Evolutionary conservation across 2,113 vertebrate species (phyloP), one percentile per base, ranked within the genome.

Genomic region (Bucco capensis): DNA sequence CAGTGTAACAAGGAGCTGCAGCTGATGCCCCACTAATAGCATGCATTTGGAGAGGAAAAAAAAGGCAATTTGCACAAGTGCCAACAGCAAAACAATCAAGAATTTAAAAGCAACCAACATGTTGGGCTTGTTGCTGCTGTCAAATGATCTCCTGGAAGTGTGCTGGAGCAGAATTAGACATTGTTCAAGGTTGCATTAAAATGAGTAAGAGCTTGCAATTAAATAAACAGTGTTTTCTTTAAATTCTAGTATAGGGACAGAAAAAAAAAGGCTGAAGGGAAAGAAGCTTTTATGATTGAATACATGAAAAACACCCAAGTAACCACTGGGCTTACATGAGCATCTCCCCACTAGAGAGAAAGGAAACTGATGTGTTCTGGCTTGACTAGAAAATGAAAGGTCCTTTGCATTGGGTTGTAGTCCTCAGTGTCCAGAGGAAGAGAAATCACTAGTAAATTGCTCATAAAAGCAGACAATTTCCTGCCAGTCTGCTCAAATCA

Each of bases 141-240:
- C n/a, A 87, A 94, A 66, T 80, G 62, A 76, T 37, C 77, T 91
- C 78, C 62, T 77, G 71, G 78, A 92, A 87, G 21, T 82, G 62
- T 76, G 49, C 0, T 46, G 27, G 40, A 40, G 31, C 25, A 1
- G 54, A 89, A 72, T 9, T 42, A 65, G 74, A 69, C 53, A 61
- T 58, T 30, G 40, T 65, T 33, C 60, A 25, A 30, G 38, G 35
- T 23, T 72, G 47, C 64, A 37, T 83, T 46, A 28, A 7, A 69
- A 37, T 15, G 84, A 92, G 76, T 31, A 23, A 57, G 9, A 65
- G 31, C 40, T 84, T 58, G 19, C 27, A 58, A 72, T 30, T 22
- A 74, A 73, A 75, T 25, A 73, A 77, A 49, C 25, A 30, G 37
- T 16, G 5, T 61, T 81, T 79, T 30, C 65, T 57, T 92, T 42